A percentile compares a stretch with the other conserved stretches of the same genome.
Conservation (phyloP, 2,888 invertebrate species). For the Branchipolynoe longqiensis region DNA sequence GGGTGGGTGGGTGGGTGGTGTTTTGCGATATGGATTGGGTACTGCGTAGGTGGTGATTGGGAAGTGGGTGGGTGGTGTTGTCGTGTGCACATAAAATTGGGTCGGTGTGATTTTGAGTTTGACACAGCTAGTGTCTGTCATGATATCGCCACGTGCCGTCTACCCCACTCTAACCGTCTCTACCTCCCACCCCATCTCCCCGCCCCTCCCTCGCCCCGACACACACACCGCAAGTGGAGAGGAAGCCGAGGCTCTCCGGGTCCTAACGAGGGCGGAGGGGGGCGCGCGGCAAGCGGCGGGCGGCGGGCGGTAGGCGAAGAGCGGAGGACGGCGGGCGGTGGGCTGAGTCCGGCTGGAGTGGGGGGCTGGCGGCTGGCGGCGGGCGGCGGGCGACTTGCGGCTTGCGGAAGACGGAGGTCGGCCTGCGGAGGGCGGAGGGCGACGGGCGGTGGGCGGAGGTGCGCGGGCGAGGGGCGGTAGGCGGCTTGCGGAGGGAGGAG, state of each 20-base stretch:
- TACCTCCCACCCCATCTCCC: neutral
- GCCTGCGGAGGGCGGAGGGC: neutral
- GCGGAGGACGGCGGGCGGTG: neutral
- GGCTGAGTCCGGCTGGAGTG: neutral
- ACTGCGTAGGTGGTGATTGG: neutral
- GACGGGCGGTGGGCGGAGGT: no score
- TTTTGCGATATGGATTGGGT: neutral
- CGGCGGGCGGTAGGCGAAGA: neutral
- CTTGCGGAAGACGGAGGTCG: neutral
- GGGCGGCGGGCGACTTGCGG: neutral
- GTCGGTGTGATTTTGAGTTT: no score
- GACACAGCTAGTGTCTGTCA: no score
- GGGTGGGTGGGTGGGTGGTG: neutral
- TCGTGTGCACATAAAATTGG: no score
- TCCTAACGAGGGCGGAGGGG: no score
- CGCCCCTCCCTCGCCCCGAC: neutral
- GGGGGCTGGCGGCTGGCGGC: neutral
- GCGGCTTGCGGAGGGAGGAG: no score
- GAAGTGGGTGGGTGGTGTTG: no score
- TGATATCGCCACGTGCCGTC: no score
- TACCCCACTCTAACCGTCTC: no score
- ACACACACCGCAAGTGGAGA: neutral
- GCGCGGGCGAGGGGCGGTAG: no score
- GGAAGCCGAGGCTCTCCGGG: constrained; percentile 1
- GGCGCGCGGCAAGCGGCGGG: neutral